Conservation (phyloP, 2,888 invertebrate species). For the Celastrina argiolus region DNA sequence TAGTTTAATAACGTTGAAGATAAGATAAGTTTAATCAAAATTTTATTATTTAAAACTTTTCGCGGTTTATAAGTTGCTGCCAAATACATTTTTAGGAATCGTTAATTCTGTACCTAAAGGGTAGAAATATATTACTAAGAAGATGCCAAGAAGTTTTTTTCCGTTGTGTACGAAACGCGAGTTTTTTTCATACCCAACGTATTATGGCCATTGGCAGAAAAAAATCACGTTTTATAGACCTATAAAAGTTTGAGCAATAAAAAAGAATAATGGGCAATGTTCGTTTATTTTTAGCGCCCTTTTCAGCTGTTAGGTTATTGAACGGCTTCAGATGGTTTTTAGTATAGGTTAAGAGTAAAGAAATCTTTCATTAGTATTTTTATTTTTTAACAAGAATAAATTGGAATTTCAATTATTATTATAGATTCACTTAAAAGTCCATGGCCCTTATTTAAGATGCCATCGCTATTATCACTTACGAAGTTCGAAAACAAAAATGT, state of each 20-base stretch:
- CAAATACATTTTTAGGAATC: background rate
- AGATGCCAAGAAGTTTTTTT: no score
- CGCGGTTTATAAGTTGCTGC: background rate
- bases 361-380: no score
- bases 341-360: no score
- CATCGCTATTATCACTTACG: no score
- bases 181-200: background rate
- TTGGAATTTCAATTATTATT: no score
- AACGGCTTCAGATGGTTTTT: background rate
- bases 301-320: background rate
- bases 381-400: no score
- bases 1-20: background rate
- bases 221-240: background rate
- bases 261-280: background rate
- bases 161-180: no score
- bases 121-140: no score
- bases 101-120: no score
- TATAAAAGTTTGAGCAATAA: background rate
- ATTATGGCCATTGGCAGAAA: background rate
- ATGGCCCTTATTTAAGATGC: no score
- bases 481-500: no score
- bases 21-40: background rate
- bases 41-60: background rate
- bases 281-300: background rate
- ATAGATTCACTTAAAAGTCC: no score